Base-by-base conservation (phyloP, 2,888 invertebrate species). In the Alitta virens region DNA sequence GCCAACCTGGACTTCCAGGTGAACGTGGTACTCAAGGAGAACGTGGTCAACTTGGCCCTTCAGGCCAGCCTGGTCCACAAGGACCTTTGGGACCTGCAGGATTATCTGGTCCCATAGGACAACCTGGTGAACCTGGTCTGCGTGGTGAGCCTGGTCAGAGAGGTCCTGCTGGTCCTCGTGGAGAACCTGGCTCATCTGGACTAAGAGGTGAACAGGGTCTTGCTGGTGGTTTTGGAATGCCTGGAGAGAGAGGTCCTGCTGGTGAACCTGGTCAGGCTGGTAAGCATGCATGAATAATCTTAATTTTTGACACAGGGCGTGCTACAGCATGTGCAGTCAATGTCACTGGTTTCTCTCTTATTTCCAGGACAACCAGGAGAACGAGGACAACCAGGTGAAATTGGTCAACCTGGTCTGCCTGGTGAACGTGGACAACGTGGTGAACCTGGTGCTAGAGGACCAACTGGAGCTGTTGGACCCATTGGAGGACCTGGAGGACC, bases 401-500 rank as follows among this genome's bases (percentile, higher is more conserved):
- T 56, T 24, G 67, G 67, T 27, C n/a, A 42, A 26, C 9, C 62
- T 25, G 66, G 66, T 21, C 50, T 40, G 12, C 40, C 27, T 40
- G 60, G 60, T 23, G 16, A 52, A 24, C 5, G 59, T 23, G 59
- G 59, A 40, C 25, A 43, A 49, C 54, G 57, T 18, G 68, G 68
- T 23, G 53, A 60, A 26, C 56, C 58, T 33, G 68, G 68, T 24
- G 40, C 49, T 14, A 50, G 53, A 43, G 68, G 68, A 53, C 60
- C 65, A 50, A 65, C 70, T 42, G 68, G 68, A 24, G 52, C 46
- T 27, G 25, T 58, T 50, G 66, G 68, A 33, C 60, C 51, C 25
- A 14, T 62, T 42, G 65, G 65, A 40, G 3, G 9, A 18, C 14
- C 21, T 14, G 65, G 63, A 33, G n/a, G 38, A 38, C 38, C 62